These are phyloP conservation scores for Drosophila pseudotalamancana DNA, from an alignment of 2,888 invertebrate species.

Conservation along the genomic window DNA sequence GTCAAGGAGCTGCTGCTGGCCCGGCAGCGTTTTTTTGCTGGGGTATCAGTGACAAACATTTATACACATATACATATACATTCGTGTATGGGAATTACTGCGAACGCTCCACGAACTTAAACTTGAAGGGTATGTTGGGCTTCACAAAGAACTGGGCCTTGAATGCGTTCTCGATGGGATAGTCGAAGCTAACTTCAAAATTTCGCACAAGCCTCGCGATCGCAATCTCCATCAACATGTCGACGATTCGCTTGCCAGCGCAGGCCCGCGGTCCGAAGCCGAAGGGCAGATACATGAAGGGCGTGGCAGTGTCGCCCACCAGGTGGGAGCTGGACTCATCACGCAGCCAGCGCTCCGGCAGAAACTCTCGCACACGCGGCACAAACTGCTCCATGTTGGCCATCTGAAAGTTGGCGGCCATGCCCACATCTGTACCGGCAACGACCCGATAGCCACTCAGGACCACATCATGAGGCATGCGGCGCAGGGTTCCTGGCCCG, in stretches of 20 bases:
- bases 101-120: conserved; percentile 79
- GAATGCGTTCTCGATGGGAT: conserved; percentile 81
- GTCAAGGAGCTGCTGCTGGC: conserved; percentile 26
- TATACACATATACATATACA: neutral
- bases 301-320: conserved; percentile 61
- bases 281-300: conserved; percentile 81
- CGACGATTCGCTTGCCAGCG: conserved; percentile 90
- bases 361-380: conserved; percentile 86
- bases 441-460: conserved; percentile 88
- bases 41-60: conserved; percentile 2
- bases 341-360: conserved; percentile 91
- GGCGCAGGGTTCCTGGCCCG: conserved; percentile 86
- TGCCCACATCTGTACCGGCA: conserved; percentile 88
- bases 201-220: conserved; percentile 84
- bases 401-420: conserved; percentile 88
- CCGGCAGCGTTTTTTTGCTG: conserved; percentile 7
- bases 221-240: conserved; percentile 88
- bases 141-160: conserved; percentile 77
- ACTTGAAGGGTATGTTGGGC: conserved; percentile 82
- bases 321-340: conserved; percentile 37
- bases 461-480: conserved; percentile 86
- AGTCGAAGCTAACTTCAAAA: conserved; percentile 83
- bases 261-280: conserved; percentile 86
- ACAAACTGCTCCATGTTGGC: conserved; percentile 87
- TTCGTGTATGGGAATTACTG: conserved; percentile 9